Percentiles rank a stretch among this genome's conserved stretches.
phyloP scores from a whole-genome alignment of 2,113 vertebrate species.

The Tylochromis polylepis region DNA sequence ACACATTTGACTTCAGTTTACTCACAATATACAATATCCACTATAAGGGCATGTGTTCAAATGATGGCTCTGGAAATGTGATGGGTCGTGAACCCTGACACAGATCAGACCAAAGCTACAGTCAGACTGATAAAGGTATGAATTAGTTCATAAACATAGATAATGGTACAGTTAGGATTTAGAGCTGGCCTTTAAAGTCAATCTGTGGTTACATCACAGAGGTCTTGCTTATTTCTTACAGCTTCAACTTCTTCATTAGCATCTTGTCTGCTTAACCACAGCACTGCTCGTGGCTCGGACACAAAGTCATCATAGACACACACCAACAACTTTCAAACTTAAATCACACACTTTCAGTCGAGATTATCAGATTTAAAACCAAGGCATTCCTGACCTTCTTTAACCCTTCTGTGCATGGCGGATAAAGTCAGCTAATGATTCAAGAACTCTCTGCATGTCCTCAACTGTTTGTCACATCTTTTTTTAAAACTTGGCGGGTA shows the following conservation, averaged over 20 bases:
- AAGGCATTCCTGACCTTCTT: background rate
- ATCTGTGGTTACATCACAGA: background rate
- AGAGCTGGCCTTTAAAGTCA: background rate
- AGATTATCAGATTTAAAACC: background rate
- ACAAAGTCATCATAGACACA: background rate
- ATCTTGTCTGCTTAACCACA: background rate
- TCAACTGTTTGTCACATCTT: background rate
- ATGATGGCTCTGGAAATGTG: background rate
- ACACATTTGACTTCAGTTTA: constrained; percentile 15
- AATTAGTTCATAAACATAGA: background rate
- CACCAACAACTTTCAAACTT: background rate
- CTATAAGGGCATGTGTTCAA: background rate
- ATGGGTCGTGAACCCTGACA: background rate
- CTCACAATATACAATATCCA: constrained; percentile 22
- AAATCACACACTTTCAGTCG: background rate
- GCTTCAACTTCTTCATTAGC: background rate
- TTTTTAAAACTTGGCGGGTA: background rate
- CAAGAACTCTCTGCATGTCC: background rate
- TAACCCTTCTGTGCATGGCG: background rate
- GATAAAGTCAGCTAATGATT: background rate
- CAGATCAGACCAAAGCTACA: background rate
- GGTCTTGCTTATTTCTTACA: background rate
- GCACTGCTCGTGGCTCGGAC: background rate
- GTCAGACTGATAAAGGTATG: background rate
- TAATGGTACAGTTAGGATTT: background rate